Percentiles rank a stretch among this genome's conserved stretches.
phyloP scores from a whole-genome alignment of 2,797 vertebrate genomes.

The Brotula barbata region DNA sequence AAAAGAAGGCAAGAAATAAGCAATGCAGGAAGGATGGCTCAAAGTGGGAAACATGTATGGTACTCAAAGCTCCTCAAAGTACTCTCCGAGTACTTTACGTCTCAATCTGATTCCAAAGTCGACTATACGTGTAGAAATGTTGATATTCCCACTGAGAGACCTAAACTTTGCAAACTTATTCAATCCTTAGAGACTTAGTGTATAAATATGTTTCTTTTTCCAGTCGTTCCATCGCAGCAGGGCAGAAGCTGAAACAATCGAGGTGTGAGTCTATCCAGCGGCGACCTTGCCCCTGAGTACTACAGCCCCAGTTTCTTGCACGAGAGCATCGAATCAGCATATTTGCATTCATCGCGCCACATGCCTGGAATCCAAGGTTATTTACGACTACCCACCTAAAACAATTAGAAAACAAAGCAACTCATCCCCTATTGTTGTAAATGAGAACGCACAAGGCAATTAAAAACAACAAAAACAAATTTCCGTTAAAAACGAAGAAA shows the following conservation, averaged over 20 bases:
- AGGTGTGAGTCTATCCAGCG: conserved; percentile 17
- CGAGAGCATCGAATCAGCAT: conserved; percentile 55
- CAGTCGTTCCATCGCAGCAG: conserved; percentile 27
- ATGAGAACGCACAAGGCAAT: too few species aligned
- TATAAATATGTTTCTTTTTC: conserved; percentile 32
- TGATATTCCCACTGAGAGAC: conserved; percentile 35
- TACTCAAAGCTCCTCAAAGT: too few species aligned
- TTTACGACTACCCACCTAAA: background rate
- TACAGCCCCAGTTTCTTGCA: conserved; percentile 21
- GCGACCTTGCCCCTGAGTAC: conserved; percentile 60
- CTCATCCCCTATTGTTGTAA: too few species aligned
- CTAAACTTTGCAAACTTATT: conserved; percentile 40
- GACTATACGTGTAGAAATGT: conserved; percentile 15
- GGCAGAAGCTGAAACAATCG: conserved; percentile 19
- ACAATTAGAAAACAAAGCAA: too few species aligned
- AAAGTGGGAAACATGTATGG: too few species aligned
- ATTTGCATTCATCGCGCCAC: conserved; percentile 38
- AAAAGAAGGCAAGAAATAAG: too few species aligned
- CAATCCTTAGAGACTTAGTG: conserved; percentile 46
- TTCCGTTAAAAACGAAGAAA: too few species aligned
- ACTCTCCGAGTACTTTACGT: too few species aligned
- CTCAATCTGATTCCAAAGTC: conserved; percentile 45
- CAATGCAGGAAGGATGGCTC: too few species aligned
- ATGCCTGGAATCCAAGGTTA: conserved; percentile 48
- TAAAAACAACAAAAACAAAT: too few species aligned